A percentile compares a stretch with the other conserved stretches of the same genome.
Conservation (phyloP, 23 tunicate species). For the Clavelina lepadiformis region DNA sequence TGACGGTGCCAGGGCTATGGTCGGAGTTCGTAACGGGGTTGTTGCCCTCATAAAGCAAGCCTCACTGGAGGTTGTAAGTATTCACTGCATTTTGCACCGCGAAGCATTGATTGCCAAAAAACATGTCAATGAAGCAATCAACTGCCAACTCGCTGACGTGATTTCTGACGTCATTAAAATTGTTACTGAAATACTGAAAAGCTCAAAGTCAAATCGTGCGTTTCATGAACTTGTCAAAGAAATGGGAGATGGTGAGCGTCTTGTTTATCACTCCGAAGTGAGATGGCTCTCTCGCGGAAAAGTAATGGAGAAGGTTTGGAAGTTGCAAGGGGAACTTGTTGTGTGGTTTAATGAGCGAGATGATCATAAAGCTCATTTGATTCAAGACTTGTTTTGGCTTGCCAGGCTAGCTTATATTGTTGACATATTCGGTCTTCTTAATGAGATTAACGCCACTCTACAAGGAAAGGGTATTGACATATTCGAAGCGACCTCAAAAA, state of each 20-base stretch:
- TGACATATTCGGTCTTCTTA: constrained; percentile 59
- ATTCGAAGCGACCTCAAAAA: constrained; percentile 43
- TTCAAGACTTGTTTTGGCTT: constrained; percentile 60
- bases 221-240: constrained; percentile 66
- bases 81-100: constrained; percentile 27
- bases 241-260: constrained; percentile 61
- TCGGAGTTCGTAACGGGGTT: constrained; percentile 36
- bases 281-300: constrained; percentile 62
- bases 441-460: constrained; percentile 41
- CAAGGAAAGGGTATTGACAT: constrained; percentile 56
- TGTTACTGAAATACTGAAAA: constrained; percentile 37
- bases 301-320: constrained; percentile 49
- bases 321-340: constrained; percentile 54
- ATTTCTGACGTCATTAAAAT: constrained; percentile 51
- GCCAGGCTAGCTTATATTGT: constrained; percentile 66
- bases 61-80: constrained; percentile 33
- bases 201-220: constrained; percentile 46
- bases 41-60: constrained; percentile 41
- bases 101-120: constrained; percentile 39
- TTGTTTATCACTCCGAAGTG: constrained; percentile 57
- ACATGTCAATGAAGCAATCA: constrained; percentile 48
- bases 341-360: constrained; percentile 27
- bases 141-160: constrained; percentile 48
- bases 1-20: constrained; percentile 45
- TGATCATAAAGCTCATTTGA: constrained; percentile 35